phyloP scores from a whole-genome alignment of 2,888 invertebrate genomes.

The Heterodera filipjevi region DNA sequence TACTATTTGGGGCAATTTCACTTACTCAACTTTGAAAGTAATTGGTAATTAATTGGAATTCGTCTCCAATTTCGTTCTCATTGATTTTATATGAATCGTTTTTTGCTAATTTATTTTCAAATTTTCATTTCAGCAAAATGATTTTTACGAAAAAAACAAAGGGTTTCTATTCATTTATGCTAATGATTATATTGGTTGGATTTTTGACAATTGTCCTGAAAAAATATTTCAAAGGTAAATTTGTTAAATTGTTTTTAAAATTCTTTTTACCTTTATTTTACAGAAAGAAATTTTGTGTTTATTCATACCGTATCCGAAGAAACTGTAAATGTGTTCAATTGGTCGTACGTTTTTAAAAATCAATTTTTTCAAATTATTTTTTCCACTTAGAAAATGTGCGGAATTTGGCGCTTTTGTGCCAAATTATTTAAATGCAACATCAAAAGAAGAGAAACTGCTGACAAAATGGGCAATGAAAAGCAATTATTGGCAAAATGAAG shows the following conservation, averaged over 20 bases:
- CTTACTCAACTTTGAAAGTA: no score
- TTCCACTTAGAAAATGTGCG: neutral
- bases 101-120: no score
- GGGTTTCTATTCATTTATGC: neutral
- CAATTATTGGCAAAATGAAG: neutral
- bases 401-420: neutral
- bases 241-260: neutral
- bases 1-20: no score
- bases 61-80: no score
- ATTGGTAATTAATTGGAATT: no score
- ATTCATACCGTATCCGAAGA: neutral
- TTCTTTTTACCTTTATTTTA: neutral
- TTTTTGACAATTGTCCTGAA: neutral
- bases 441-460: neutral
- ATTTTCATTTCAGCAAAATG: no score
- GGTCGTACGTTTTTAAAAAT: neutral
- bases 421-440: neutral
- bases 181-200: neutral
- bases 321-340: neutral
- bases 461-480: neutral
- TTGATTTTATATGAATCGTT: no score
- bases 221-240: neutral
- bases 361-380: neutral
- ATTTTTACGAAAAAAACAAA: neutral
- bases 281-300: neutral